Conservation (phyloP, 2,888 invertebrate species). For the Tyria jacobaeae region DNA sequence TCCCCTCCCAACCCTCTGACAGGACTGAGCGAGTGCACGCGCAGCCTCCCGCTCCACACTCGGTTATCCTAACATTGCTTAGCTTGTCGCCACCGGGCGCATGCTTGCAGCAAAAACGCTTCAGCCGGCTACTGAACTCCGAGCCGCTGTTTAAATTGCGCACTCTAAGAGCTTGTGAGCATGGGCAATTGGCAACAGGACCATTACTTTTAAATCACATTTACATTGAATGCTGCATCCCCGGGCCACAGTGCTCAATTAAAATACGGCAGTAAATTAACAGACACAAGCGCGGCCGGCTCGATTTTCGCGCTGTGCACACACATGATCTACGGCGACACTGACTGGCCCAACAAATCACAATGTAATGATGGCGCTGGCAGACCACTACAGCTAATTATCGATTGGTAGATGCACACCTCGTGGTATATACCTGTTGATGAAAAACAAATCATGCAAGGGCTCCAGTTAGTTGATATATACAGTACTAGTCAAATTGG, state of each 20-base stretch:
- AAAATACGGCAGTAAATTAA: slow-evolving; percentile 82
- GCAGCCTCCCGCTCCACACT: slow-evolving; percentile 41
- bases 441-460: too few species aligned
- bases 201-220: slow-evolving; percentile 77
- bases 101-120: slow-evolving; percentile 43
- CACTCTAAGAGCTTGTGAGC: slow-evolving; percentile 46
- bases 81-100: slow-evolving; percentile 36
- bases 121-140: slow-evolving; percentile 46
- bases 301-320: slow-evolving; percentile 32
- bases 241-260: slow-evolving; percentile 73
- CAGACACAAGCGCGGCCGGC: slow-evolving; percentile 54
- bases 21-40: slow-evolving; percentile 36
- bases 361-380: neutral
- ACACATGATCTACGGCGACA: slow-evolving; percentile 16
- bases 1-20: slow-evolving; percentile 19
- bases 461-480: too few species aligned
- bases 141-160: slow-evolving; percentile 38
- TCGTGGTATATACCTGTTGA: too few species aligned
- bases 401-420: neutral
- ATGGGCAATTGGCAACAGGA: slow-evolving; percentile 66
- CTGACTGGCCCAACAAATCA: slow-evolving; percentile 4
- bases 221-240: slow-evolving; percentile 80
- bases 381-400: neutral
- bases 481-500: too few species aligned
- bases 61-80: slow-evolving; percentile 38